phyloP scores from a whole-genome alignment of 2,113 vertebrate genomes.

The Gadus chalcogrammus region DNA sequence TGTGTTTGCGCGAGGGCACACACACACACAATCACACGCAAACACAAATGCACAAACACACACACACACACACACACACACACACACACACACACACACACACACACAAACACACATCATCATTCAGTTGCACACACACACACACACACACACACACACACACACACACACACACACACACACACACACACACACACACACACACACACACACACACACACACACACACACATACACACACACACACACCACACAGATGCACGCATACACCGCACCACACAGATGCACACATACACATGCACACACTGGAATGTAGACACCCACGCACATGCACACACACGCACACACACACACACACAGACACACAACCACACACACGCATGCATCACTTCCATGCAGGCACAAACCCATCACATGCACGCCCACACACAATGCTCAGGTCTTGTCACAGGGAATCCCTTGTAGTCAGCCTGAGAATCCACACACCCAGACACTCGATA shows the following conservation, averaged over 20 bases:
- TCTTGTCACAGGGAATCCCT: conserved; percentile 73
- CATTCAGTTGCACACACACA: conserved; percentile 23
- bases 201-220: conserved; percentile 11
- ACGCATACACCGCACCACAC: conserved; percentile 12
- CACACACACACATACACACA: neutral
- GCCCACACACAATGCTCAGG: conserved; percentile 54
- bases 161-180: conserved; percentile 11
- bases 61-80: neutral
- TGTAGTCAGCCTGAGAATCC: conserved; percentile 60
- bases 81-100: too few relatives aligned
- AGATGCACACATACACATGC: conserved; percentile 1
- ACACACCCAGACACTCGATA: conserved; percentile 21
- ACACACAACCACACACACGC: conserved; percentile 3
- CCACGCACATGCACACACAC: conserved; percentile 2
- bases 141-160: neutral
- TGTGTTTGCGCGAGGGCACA: neutral
- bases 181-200: conserved; percentile 11
- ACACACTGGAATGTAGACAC: neutral
- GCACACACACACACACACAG: conserved; percentile 14
- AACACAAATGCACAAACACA: conserved; percentile 16
- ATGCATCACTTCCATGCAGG: conserved; percentile 19
- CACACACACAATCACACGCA: conserved; percentile 37
- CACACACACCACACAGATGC: conserved; percentile 24
- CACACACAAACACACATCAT: conserved; percentile 2
- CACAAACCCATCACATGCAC: conserved; percentile 15